phyloP scores from a whole-genome alignment of 2,888 invertebrate genomes.

The Acronicta psi region DNA sequence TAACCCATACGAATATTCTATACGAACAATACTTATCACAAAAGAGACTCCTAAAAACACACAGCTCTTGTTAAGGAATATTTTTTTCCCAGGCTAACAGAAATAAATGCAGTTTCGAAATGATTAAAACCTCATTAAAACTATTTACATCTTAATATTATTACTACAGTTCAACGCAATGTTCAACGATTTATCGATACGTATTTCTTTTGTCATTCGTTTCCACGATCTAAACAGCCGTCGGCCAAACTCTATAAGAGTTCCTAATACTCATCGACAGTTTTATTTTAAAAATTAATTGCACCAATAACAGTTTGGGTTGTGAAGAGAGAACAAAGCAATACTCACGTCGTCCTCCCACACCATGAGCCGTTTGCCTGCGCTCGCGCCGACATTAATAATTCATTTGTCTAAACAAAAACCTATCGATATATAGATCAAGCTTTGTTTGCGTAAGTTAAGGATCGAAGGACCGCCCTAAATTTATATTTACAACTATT shows the following conservation, averaged over 20 bases:
- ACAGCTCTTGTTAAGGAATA: too few species aligned
- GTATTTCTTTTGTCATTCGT: constrained; percentile 24
- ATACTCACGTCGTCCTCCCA: constrained; percentile 23
- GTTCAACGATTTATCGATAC: constrained; percentile 15
- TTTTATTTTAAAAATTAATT: constrained; percentile 40
- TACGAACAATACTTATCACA: too few species aligned
- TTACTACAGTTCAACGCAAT: constrained; percentile 5
- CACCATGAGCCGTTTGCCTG: constrained; percentile 5
- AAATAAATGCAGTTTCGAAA: background rate
- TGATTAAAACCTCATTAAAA: background rate
- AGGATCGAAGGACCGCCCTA: constrained; percentile 2
- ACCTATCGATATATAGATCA: constrained; percentile 8
- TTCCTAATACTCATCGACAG: constrained; percentile 33
- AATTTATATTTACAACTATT: background rate
- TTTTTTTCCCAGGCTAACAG: background rate
- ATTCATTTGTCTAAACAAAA: constrained; percentile 17
- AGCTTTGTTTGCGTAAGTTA: constrained; percentile 17
- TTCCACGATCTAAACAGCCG: constrained; percentile 23
- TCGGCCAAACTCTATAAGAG: constrained; percentile 13
- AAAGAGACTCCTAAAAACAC: too few species aligned
- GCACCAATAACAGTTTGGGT: constrained; percentile 25
- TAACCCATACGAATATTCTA: too few species aligned
- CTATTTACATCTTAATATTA: too few species aligned
- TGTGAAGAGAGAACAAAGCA: constrained; percentile 31
- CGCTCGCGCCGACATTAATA: constrained; percentile 3